Evolutionary conservation across 2,888 invertebrate genomes (phyloP).

Genomic region (Ophion obscuratus): DNA sequence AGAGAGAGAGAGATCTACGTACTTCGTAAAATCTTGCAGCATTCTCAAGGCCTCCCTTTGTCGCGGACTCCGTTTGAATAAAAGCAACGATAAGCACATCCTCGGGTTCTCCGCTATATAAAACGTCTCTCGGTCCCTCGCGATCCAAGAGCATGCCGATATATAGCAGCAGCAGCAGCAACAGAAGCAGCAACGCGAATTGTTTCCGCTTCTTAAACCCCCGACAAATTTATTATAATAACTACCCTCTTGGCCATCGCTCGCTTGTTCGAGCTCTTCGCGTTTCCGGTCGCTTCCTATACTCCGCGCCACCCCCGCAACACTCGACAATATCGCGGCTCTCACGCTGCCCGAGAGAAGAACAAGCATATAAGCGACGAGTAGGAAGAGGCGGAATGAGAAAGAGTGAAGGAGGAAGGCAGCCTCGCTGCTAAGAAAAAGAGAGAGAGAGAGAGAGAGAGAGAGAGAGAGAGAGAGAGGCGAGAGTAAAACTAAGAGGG

Average conservation of each 20-base stretch:
- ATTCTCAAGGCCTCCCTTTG: constrained; percentile 59
- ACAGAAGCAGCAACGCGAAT: constrained; percentile 74
- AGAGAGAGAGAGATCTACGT: constrained; percentile 67
- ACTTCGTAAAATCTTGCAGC: constrained; percentile 39
- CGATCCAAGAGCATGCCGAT: constrained; percentile 11
- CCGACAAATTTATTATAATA: constrained; percentile 84
- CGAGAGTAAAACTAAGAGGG: constrained; percentile 57
- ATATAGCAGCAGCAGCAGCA: constrained; percentile 38
- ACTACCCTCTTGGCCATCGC: constrained; percentile 81
- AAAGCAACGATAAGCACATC: constrained; percentile 84
- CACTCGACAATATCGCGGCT: constrained; percentile 63
- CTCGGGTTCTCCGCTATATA: constrained; percentile 77
- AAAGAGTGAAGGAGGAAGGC: constrained; percentile 23
- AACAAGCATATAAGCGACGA: constrained; percentile 62
- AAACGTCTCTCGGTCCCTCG: constrained; percentile 37
- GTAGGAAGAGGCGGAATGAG: constrained; percentile 57
- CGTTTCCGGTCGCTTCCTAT: constrained; percentile 68
- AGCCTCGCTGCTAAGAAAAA: constrained; percentile 19
- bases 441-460: constrained; percentile 60
- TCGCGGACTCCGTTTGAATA: constrained; percentile 82
- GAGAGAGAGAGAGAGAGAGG: constrained; percentile 41
- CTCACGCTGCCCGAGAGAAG: constrained; percentile 54
- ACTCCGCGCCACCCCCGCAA: constrained; percentile 41
- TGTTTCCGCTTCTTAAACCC: constrained; percentile 84
- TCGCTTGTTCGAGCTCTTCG: constrained; percentile 71